These are phyloP conservation scores for Phyllotreta striolata DNA, from an alignment of 2,888 invertebrate genomes.

Conservation along the genomic window DNA sequence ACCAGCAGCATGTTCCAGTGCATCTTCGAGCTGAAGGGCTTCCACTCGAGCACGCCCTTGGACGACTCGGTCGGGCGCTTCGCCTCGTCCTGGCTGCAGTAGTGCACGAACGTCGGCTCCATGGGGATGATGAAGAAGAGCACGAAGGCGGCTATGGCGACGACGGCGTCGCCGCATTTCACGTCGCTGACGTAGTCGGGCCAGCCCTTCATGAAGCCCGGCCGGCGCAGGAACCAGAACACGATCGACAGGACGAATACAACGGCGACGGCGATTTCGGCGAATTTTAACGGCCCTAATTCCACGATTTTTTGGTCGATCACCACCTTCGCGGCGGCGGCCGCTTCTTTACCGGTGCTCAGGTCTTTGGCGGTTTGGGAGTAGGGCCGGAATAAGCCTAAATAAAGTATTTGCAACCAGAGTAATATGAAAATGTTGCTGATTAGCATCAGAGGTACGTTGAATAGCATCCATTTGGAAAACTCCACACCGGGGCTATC, in stretches of 20 bases:
- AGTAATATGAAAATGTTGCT: slow-evolving; percentile 79
- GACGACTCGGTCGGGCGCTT: slow-evolving; percentile 71
- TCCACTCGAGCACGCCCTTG: slow-evolving; percentile 83
- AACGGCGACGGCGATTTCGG: slow-evolving; percentile 75
- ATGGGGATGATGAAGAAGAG: slow-evolving; percentile 86
- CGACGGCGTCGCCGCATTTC: slow-evolving; percentile 77
- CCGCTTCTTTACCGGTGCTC: slow-evolving; percentile 61
- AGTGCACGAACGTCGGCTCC: slow-evolving; percentile 76
- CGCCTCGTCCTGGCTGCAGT: slow-evolving; percentile 66
- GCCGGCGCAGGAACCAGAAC: slow-evolving; percentile 88
- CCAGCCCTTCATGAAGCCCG: slow-evolving; percentile 90
- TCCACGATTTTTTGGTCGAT: slow-evolving; percentile 78
- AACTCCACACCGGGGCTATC: slow-evolving; percentile 70
- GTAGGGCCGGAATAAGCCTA: slow-evolving; percentile 71
- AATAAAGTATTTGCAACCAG: slow-evolving; percentile 80
- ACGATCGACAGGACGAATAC: slow-evolving; percentile 80
- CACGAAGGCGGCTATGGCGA: slow-evolving; percentile 82
- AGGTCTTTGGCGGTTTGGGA: slow-evolving; percentile 53
- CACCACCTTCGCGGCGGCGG: slow-evolving; percentile 73
- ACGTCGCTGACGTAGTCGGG: slow-evolving; percentile 71
- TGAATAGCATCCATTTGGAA: slow-evolving; percentile 86
- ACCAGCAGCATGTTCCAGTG: slow-evolving; percentile 91
- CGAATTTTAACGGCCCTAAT: slow-evolving; percentile 79
- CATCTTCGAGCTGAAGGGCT: slow-evolving; percentile 80
- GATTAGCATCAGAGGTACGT: slow-evolving; percentile 82